Evolutionary conservation across 2,888 invertebrate genomes (phyloP).

Genomic region (Willowsia nigromaculata): DNA sequence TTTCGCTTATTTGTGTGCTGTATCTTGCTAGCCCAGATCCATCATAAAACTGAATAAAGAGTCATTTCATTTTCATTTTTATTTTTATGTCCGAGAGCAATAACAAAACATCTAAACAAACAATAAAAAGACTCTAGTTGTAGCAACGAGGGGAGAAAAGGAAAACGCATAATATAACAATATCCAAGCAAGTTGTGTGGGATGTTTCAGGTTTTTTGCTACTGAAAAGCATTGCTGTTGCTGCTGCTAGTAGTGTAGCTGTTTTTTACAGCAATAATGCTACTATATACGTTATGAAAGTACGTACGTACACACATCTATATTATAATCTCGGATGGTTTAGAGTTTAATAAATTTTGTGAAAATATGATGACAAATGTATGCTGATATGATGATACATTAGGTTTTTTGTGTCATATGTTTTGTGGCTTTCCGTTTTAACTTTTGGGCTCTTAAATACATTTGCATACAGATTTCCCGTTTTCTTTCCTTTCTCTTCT

Average conservation of each 20-base stretch:
- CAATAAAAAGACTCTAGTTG: slow-evolving; percentile 53
- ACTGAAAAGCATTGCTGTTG: neutral
- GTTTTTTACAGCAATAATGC: neutral
- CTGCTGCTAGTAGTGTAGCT: neutral
- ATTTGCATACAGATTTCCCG: slow-evolving; percentile 30
- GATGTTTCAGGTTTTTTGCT: neutral
- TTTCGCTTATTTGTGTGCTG: neutral
- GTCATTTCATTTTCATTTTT: slow-evolving; percentile 70
- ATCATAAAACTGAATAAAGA: slow-evolving; percentile 69
- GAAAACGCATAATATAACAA: neutral
- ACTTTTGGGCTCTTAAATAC: slow-evolving; percentile 27
- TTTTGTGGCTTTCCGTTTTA: slow-evolving; percentile 45
- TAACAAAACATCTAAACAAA: slow-evolving; percentile 70
- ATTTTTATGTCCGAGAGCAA: slow-evolving; percentile 65
- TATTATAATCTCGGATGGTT: no score
- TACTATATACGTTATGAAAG: neutral
- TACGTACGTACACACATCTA: neutral
- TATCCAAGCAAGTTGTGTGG: neutral
- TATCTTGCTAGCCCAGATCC: slow-evolving; percentile 43
- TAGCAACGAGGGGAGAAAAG: neutral
- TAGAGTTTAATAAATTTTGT: slow-evolving; percentile 64
- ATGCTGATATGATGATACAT: slow-evolving; percentile 57
- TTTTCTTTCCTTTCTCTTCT: neutral
- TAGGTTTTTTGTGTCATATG: slow-evolving; percentile 43
- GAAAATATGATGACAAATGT: slow-evolving; percentile 60